Evolutionary conservation across 1,140 invertebrate genomes (phyloP).

Genomic region (Euwallacea similis): DNA sequence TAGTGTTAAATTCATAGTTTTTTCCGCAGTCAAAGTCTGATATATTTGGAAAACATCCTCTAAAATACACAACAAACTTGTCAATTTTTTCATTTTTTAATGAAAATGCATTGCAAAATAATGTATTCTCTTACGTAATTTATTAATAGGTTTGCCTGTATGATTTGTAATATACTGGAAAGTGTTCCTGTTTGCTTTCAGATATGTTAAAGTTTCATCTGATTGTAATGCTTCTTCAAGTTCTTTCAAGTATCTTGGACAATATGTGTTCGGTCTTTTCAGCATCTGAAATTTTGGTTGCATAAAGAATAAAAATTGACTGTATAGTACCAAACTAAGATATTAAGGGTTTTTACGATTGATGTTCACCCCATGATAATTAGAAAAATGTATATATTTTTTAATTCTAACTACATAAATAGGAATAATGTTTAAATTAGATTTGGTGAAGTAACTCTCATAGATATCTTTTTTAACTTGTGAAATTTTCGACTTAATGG

Average conservation of each 20-base stretch:
- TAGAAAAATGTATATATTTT: too few relatives aligned
- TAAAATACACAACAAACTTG: slow-evolving; percentile 1
- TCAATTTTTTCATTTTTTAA: neutral
- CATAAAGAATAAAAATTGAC: slow-evolving; percentile 11
- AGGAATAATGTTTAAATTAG: too few relatives aligned
- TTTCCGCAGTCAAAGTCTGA: slow-evolving; percentile 48
- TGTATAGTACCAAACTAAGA: slow-evolving; percentile 1
- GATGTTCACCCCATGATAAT: neutral
- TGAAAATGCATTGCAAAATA: neutral
- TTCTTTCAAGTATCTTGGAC: slow-evolving; percentile 47
- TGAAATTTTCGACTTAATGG: too few relatives aligned
- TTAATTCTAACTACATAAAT: too few relatives aligned
- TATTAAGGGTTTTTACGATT: neutral
- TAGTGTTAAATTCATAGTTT: slow-evolving; percentile 46
- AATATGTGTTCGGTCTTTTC: slow-evolving; percentile 46
- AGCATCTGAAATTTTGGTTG: slow-evolving; percentile 37
- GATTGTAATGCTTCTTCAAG: slow-evolving; percentile 42
- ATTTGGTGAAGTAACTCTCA: too few relatives aligned
- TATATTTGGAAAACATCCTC: slow-evolving; percentile 45
- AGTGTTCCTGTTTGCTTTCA: slow-evolving; percentile 39
- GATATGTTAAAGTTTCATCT: slow-evolving; percentile 34
- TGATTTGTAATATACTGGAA: slow-evolving; percentile 45
- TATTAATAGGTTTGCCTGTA: slow-evolving; percentile 39
- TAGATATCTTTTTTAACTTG: too few relatives aligned
- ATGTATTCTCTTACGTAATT: slow-evolving; percentile 20